A percentile compares a stretch with the other conserved stretches of the same genome.
Evolutionary conservation across 2,113 vertebrate genomes (phyloP).

Genomic region (Pygathrix nemaeus): DNA sequence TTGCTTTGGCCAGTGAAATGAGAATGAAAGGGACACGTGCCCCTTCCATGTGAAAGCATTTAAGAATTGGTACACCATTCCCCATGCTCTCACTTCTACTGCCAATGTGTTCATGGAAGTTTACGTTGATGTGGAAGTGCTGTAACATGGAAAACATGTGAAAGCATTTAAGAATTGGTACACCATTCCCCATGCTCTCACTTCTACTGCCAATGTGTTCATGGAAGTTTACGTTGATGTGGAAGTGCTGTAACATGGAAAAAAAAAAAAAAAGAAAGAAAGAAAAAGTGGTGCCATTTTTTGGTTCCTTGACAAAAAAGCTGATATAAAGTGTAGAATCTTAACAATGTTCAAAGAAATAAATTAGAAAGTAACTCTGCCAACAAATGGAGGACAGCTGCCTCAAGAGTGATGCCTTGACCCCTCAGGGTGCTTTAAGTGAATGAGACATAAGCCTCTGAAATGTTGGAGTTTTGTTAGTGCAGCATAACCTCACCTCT

Average conservation of each 20-base stretch:
- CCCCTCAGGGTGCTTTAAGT: neutral
- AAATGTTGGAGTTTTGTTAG: neutral
- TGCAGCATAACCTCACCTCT: neutral
- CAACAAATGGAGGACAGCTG: neutral
- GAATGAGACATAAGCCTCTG: neutral
- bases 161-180: too few species aligned
- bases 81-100: neutral
- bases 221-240: neutral
- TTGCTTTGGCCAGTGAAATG: neutral
- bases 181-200: neutral
- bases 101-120: neutral
- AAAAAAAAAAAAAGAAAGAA: neutral
- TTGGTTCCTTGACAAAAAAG: neutral
- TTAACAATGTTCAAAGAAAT: neutral
- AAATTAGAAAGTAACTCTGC: neutral
- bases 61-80: neutral
- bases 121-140: neutral
- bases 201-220: neutral
- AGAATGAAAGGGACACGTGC: neutral
- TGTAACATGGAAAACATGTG: too few species aligned
- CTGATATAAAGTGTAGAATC: neutral
- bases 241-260: neutral
- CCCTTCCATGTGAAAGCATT: fast-evolving
- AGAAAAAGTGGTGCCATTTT: neutral
- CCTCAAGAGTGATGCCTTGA: neutral